Conservation (phyloP, 1,140 invertebrate species). For the Polyergus mexicanus region DNA sequence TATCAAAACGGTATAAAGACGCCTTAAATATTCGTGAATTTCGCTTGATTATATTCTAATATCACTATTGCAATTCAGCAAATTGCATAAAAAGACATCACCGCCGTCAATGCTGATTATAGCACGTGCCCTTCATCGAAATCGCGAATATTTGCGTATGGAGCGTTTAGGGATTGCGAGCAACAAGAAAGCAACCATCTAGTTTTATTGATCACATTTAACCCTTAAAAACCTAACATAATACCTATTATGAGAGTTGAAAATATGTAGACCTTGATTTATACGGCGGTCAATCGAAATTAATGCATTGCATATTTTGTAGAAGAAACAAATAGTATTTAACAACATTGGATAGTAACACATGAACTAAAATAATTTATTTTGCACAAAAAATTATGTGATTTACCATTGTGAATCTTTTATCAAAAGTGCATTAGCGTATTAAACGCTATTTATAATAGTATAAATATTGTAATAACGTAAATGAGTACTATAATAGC, state of each 20-base stretch:
- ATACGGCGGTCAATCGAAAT: not conserved
- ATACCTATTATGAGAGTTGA: not conserved
- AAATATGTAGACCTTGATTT: not conserved
- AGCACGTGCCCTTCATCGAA: not conserved
- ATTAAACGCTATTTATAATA: not conserved
- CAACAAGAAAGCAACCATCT: not conserved
- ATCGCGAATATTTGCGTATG: not conserved
- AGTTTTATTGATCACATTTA: slow-evolving; percentile 8
- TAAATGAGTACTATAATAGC: not conserved
- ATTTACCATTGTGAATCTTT: not conserved
- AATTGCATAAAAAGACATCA: slow-evolving; percentile 1
- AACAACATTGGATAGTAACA: not conserved
- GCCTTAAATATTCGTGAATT: slow-evolving; percentile 8
- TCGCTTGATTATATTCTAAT: slow-evolving; percentile 62
- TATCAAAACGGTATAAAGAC: slow-evolving; percentile 61
- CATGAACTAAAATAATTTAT: not conserved
- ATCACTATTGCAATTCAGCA: slow-evolving; percentile 58
- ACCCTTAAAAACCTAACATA: slow-evolving; percentile 37
- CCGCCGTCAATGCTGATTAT: not conserved
- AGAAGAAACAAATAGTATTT: not conserved
- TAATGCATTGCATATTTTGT: slow-evolving; percentile 1
- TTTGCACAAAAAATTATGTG: not conserved
- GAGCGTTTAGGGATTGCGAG: slow-evolving; percentile 14
- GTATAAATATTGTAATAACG: not conserved
- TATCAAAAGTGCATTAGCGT: not conserved